These are phyloP conservation scores for Sphinx pinastri DNA, from an alignment of 2,888 invertebrate genomes.

Conservation along the genomic window DNA sequence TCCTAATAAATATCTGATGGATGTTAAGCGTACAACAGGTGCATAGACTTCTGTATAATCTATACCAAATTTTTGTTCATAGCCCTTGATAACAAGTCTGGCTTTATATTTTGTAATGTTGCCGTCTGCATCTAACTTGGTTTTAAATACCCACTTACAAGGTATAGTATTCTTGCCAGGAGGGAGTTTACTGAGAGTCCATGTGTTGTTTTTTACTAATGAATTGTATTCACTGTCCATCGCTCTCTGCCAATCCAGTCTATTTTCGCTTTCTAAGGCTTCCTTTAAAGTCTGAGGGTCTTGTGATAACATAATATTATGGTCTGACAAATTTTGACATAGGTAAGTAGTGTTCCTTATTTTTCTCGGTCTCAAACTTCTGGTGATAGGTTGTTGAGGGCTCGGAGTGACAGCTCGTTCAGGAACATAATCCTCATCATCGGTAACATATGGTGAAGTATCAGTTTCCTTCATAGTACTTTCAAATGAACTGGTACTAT, in stretches of 20 bases:
- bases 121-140: constrained; percentile 9
- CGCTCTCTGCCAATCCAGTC: constrained; percentile 29
- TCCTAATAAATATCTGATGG: too few relatives aligned
- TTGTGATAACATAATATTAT: too few relatives aligned
- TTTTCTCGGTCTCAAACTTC: not conserved
- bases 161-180: constrained; percentile 5
- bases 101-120: too few relatives aligned
- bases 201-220: constrained; percentile 31
- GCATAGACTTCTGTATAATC: too few relatives aligned
- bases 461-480: constrained; percentile 20
- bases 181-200: constrained; percentile 25
- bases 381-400: not conserved
- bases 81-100: too few relatives aligned
- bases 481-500: constrained; percentile 11
- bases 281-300: constrained; percentile 23
- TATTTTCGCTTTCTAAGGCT: not conserved
- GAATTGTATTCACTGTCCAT: constrained; percentile 30
- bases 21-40: too few relatives aligned
- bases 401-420: too few relatives aligned
- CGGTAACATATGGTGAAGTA: not conserved
- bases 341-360: too few relatives aligned
- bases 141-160: not conserved
- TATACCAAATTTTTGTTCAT: too few relatives aligned
- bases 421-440: not conserved
- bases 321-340: too few relatives aligned